Conservation (phyloP, 2,888 invertebrate species). For the Acanthosepion lycidas region DNA sequence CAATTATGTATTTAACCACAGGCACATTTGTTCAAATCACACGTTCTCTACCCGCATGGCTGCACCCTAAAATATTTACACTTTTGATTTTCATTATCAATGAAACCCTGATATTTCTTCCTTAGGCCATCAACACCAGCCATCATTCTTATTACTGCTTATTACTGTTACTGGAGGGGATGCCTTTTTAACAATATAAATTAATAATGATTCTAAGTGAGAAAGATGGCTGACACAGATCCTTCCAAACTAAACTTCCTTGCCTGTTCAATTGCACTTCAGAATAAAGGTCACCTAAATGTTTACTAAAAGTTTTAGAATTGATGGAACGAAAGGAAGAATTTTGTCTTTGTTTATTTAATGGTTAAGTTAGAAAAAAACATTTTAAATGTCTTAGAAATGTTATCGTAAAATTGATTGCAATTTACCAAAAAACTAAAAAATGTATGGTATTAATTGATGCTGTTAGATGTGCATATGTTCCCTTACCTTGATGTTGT, state of each 20-base stretch:
- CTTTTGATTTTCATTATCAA: conserved; percentile 20
- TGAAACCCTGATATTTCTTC: background rate
- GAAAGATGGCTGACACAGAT: background rate
- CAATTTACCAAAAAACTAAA: too few relatives aligned
- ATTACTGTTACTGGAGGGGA: background rate
- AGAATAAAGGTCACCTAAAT: background rate
- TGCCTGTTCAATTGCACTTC: background rate
- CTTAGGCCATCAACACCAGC: background rate
- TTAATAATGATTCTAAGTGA: background rate
- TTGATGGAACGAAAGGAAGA: too few relatives aligned
- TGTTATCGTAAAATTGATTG: too few relatives aligned
- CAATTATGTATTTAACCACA: conserved; percentile 33
- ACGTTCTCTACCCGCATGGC: background rate
- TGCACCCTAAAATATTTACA: background rate
- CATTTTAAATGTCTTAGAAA: too few relatives aligned
- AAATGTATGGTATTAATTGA: too few relatives aligned
- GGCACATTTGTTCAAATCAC: conserved; percentile 15
- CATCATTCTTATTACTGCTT: background rate
- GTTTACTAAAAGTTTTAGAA: background rate
- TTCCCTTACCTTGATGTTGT: too few relatives aligned
- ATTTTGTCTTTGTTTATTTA: too few relatives aligned
- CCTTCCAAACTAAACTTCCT: background rate
- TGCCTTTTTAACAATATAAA: background rate
- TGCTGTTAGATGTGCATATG: too few relatives aligned
- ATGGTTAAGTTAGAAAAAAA: too few relatives aligned